Conservation (phyloP, 1,140 invertebrate species). For the Doryteuthis pealeii region DNA sequence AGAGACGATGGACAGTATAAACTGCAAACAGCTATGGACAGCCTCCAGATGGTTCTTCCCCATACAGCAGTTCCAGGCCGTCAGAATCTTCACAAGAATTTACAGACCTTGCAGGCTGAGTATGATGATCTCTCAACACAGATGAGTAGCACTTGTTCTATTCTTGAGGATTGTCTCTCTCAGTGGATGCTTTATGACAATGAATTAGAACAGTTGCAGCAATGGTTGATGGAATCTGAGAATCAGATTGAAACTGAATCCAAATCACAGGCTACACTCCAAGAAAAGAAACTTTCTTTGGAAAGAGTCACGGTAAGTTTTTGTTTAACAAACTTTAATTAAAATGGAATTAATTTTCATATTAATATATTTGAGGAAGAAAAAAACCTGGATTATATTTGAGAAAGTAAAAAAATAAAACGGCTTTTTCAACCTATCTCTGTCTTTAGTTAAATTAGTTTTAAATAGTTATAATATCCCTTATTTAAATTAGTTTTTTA, state of each 20-base stretch:
- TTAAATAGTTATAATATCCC: too few relatives aligned
- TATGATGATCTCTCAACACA: conserved; percentile 84
- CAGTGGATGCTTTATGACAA: conserved; percentile 58
- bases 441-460: too few relatives aligned
- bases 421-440: too few relatives aligned
- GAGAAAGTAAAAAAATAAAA: too few relatives aligned
- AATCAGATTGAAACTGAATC: conserved; percentile 86
- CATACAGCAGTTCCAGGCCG: conserved; percentile 89
- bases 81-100: conserved; percentile 78
- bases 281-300: conserved; percentile 90
- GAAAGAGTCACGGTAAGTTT: conserved; percentile 82
- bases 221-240: conserved; percentile 90
- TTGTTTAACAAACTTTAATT: too few relatives aligned
- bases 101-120: conserved; percentile 82
- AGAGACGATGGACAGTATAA: conserved; percentile 85
- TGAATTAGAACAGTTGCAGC: conserved; percentile 76
- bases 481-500: too few relatives aligned
- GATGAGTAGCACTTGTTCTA: conserved; percentile 92
- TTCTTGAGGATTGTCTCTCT: conserved; percentile 70
- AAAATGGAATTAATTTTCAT: too few relatives aligned
- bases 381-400: too few relatives aligned
- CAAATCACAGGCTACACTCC: conserved; percentile 83
- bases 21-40: conserved; percentile 81
- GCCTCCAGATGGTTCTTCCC: conserved; percentile 87
- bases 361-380: too few relatives aligned